Base-by-base conservation (phyloP, 2,797 vertebrate genomes). In the Clarias laeviceps region DNA sequence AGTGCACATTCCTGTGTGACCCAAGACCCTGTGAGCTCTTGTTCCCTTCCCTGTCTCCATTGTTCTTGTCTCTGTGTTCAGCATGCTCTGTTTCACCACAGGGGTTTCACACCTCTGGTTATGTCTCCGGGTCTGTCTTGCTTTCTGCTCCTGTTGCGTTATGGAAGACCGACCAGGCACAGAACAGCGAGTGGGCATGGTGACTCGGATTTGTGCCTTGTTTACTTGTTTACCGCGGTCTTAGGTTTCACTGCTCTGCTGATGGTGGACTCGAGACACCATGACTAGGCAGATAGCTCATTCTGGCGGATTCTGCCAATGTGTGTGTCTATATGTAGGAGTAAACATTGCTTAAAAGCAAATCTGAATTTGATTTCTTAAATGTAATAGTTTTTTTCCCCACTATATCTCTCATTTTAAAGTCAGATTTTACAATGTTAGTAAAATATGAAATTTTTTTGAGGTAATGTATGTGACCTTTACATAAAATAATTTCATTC, bases 161-260 rank as follows among this genome's bases (percentile, higher is more conserved):
- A 64, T 64, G 61, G 37, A 64, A 17, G 24, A 50, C 37, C 50
- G 40, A 45, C 22, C 7, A 34, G 57, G 32, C 34, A 11, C 32
- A 5, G 1, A 61, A 32, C 32, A n/a, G 32, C 1, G 32, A 79
- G 76, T n/a, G 34, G 45, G 62, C 14, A 65, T 17, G 0, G 40
- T 62, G 57, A 27, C 83, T 84, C 78, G 66, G 82, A 73, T 45
- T 89, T 88, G 91, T 84, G 85, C 80, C 91, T 93, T 94, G 93
- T 93, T 95, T 94, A 94, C 91, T 93, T 94, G 93, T 94, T 95
- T 94, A 94, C 92, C 86, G 85, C 91, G 84, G 89, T 88, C 88
- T 87, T 61, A 37, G 82, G 90, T 93, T 92, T 85, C 89, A 91
- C 92, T 87, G 87, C 90, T 61, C 91, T 92, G 91, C 90, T 91